Conservation (phyloP, 1,140 invertebrate genomes). For the Euura saliciscinereae region DNA sequence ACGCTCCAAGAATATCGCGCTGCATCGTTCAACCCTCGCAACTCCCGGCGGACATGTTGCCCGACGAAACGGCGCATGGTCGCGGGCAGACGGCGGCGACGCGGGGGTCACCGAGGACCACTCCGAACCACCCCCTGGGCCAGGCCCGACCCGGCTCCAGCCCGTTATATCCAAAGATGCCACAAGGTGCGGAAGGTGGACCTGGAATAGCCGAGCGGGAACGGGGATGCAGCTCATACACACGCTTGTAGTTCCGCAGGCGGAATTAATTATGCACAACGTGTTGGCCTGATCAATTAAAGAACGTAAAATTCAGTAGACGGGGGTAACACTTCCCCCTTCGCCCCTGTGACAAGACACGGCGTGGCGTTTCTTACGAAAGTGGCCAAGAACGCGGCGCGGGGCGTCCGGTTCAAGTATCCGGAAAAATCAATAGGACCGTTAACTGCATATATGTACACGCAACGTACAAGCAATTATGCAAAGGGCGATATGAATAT, state of each 20-base stretch:
- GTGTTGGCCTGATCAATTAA: too few relatives aligned
- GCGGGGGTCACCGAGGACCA: not conserved
- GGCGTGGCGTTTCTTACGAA: too few relatives aligned
- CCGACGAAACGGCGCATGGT: not conserved
- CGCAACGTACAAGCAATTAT: too few relatives aligned
- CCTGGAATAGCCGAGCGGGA: not conserved
- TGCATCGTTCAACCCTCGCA: not conserved
- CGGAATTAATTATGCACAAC: too few relatives aligned
- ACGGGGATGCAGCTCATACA: not conserved
- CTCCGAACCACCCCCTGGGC: not conserved
- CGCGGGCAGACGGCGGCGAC: not conserved
- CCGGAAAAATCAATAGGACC: not conserved
- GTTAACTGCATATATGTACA: not conserved
- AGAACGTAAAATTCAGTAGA: too few relatives aligned
- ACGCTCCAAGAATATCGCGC: not conserved
- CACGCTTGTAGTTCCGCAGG: too few relatives aligned
- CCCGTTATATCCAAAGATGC: not conserved
- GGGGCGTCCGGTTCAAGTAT: too few relatives aligned
- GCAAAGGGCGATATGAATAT: too few relatives aligned
- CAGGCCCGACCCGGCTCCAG: not conserved
- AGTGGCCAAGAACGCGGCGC: too few relatives aligned
- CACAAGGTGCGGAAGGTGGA: not conserved
- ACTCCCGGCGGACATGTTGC: constrained; percentile 6
- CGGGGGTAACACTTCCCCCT: too few relatives aligned
- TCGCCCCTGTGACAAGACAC: too few relatives aligned